Evolutionary conservation across 2,888 invertebrate species (phyloP).

Genomic region (Blastobasis lacticolella): DNA sequence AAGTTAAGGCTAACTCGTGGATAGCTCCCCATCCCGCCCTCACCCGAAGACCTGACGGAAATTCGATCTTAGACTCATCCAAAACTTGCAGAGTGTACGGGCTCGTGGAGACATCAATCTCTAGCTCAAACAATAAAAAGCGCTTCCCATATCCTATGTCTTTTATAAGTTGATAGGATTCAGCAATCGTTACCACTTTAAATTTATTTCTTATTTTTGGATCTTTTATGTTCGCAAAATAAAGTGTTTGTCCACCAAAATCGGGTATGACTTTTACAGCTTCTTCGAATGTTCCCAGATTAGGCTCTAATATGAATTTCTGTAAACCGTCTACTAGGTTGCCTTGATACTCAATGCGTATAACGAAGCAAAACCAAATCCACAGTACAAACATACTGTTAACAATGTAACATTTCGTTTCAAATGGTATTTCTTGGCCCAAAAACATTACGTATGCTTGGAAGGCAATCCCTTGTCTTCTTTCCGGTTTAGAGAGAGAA

Average conservation of each 20-base stretch:
- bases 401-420: slow-evolving; percentile 26
- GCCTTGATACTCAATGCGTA: slow-evolving; percentile 46
- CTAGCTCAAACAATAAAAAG: slow-evolving; percentile 30
- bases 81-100: slow-evolving; percentile 29
- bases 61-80: slow-evolving; percentile 20
- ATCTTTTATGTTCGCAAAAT: slow-evolving; percentile 25
- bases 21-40: slow-evolving; percentile 44
- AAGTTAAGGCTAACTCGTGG: slow-evolving; percentile 20
- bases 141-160: slow-evolving; percentile 30
- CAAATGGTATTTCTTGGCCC: slow-evolving; percentile 34
- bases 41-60: slow-evolving; percentile 30
- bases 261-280: slow-evolving; percentile 29
- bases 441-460: slow-evolving; percentile 34
- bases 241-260: slow-evolving; percentile 29
- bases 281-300: slow-evolving; percentile 25
- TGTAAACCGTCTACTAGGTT: slow-evolving; percentile 37
- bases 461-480: slow-evolving; percentile 19
- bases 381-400: slow-evolving; percentile 38
- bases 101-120: slow-evolving; percentile 14
- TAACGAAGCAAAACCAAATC: slow-evolving; percentile 47
- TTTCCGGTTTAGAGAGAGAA: slow-evolving; percentile 12
- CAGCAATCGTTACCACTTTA: slow-evolving; percentile 15
- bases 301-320: slow-evolving; percentile 30
- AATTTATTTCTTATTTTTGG: slow-evolving; percentile 24
- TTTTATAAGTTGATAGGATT: slow-evolving; percentile 19